Evolutionary conservation across 1,140 invertebrate species (phyloP).

Genomic region (Sarcophaga bullata): DNA sequence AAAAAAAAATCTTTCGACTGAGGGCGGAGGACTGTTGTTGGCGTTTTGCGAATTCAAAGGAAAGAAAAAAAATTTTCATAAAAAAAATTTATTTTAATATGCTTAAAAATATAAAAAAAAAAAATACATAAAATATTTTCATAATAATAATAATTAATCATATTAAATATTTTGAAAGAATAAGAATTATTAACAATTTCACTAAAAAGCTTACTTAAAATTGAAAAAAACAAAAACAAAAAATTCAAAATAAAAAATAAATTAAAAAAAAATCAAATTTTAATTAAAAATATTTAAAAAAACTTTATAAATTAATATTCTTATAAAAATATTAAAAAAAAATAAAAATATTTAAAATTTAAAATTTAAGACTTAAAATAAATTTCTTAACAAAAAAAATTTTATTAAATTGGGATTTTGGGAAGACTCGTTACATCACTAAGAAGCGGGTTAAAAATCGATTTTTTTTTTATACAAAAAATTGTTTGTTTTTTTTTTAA

Average conservation of each 20-base stretch:
- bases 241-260: background rate
- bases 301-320: background rate
- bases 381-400: background rate
- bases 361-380: background rate
- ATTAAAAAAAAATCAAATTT: background rate
- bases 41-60: no score
- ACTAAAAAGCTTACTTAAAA: constrained; percentile 9
- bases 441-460: background rate
- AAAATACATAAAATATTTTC: background rate
- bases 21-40: no score
- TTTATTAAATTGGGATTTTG: background rate
- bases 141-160: background rate
- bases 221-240: no score
- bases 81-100: no score
- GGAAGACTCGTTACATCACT: constrained; percentile 32
- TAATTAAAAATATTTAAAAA: background rate
- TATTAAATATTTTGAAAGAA: background rate
- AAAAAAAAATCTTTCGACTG: no score
- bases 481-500: background rate
- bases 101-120: background rate
- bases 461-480: constrained; percentile 21
- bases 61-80: no score
- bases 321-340: background rate
- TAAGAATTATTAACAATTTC: constrained; percentile 30
- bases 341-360: background rate